Evolutionary conservation across 2,113 vertebrate genomes (phyloP).

Genomic region (Cyprinus carpio): DNA sequence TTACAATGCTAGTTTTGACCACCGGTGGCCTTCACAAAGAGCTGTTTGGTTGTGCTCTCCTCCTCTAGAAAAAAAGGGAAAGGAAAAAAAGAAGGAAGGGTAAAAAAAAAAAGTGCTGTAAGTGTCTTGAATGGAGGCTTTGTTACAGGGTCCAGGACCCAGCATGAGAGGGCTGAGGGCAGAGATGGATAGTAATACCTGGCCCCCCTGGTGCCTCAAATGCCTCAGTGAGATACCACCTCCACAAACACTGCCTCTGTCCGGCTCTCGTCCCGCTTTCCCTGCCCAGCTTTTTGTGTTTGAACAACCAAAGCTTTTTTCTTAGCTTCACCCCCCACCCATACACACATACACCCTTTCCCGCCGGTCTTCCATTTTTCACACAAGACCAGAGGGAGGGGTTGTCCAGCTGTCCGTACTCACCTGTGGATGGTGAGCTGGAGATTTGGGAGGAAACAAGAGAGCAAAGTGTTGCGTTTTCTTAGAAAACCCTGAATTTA

Average conservation of each 20-base stretch:
- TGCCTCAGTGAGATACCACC: conserved; percentile 58
- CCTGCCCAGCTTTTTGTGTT: conserved; percentile 52
- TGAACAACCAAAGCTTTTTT: conserved; percentile 59
- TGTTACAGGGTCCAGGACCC: conserved; percentile 75
- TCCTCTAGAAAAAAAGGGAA: conserved; percentile 14
- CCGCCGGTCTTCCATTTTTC: conserved; percentile 40
- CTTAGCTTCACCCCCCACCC: conserved; percentile 22
- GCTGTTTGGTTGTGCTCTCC: conserved; percentile 77
- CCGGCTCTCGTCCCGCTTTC: conserved; percentile 38
- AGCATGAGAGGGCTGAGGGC: conserved; percentile 66
- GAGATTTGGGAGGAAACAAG: conserved; percentile 1
- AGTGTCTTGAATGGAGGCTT: conserved; percentile 82
- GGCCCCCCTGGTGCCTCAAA: conserved; percentile 66
- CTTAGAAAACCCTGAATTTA: background rate
- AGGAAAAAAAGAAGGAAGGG: conserved; percentile 68
- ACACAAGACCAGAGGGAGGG: conserved; percentile 24
- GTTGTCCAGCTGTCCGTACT: conserved; percentile 30
- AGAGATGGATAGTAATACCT: conserved; percentile 78
- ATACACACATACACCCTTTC: too few relatives aligned
- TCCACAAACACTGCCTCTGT: conserved; percentile 61
- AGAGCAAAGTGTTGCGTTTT: background rate
- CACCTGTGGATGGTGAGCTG: conserved; percentile 47
- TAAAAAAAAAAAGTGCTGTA: conserved; percentile 39
- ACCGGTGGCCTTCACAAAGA: conserved; percentile 66
- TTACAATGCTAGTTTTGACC: conserved; percentile 39